Evolutionary conservation across 2,113 vertebrate genomes (phyloP), one percentile per base, ranked within the genome.

Genomic region (Leuciscus idus): DNA sequence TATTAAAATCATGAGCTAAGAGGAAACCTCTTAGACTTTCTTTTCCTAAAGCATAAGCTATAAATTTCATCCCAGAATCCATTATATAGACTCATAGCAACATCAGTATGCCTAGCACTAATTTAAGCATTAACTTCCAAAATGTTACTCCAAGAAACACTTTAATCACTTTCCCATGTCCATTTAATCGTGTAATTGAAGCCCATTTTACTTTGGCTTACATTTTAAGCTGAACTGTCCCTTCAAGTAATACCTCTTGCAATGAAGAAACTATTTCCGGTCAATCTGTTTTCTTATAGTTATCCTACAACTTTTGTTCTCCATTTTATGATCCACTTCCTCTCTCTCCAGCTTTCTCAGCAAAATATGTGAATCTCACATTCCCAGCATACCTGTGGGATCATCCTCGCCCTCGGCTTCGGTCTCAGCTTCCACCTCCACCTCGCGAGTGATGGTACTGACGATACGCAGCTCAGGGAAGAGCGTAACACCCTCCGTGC

Each of bases 391-490:
- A 97, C 96, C 98, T 86, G 98, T 99, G 5, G 98, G 97, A 88
- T 99, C 97, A 46, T 99, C 98, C 0, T 96, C 96, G 0, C 96
- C 95, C 0, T 97, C 97, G 0, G 88, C 96, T 0, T 95, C 96
- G 0, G 95, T 93, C 0, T 98, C 97, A 0, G 95, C 91, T 64
- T 98, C 96, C 0, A 95, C 95, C 88, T 98, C 97, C 87, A 98
- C 97, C 87, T 99, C 98, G 0, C 97, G 94, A 0, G 97, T 99
- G 91, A 99, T 96, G 90, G 98, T 99, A 95, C 98, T 99, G 85
- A 99, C 97, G 23, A 99, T 97, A 8, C 96, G 97, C 0, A 99
- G 96, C 93, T 99, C 98, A 0, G 98, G 98, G 87, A 99, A 99
- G 0, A 99, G 95, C 1, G 94, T 94, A 15, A 99, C 96, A 0